Conservation (phyloP, 2,113 vertebrate genomes). For the Pundamilia nyererei region DNA sequence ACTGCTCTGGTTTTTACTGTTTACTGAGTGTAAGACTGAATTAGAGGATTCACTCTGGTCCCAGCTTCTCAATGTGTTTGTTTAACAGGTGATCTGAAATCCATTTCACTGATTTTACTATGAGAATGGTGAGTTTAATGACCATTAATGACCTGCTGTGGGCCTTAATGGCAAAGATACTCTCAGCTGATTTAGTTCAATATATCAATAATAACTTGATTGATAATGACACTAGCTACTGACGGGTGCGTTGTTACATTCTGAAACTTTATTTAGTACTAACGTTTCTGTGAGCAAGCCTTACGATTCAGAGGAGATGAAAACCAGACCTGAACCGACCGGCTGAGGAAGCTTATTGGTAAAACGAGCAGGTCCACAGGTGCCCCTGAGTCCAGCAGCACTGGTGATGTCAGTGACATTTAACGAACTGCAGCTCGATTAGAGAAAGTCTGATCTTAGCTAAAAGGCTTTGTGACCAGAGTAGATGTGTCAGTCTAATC, state of each 20-base stretch:
- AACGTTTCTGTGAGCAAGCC: background rate
- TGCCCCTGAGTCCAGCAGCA: background rate
- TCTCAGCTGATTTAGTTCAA: background rate
- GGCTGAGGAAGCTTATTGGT: background rate
- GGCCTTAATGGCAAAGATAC: background rate
- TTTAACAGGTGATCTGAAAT: background rate
- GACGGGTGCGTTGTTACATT: background rate
- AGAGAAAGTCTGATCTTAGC: background rate
- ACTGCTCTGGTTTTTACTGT: background rate
- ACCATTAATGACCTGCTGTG: background rate
- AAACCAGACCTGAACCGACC: background rate
- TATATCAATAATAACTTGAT: background rate
- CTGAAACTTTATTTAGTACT: background rate
- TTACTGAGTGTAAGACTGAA: background rate
- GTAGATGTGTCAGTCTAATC: background rate
- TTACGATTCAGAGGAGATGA: background rate
- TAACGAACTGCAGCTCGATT: background rate
- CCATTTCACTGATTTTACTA: background rate
- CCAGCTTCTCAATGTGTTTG: background rate
- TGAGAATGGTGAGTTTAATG: background rate
- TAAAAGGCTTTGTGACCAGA: background rate
- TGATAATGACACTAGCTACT: background rate
- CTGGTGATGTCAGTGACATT: background rate
- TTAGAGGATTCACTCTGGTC: background rate
- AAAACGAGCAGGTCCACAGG: background rate